Percentiles rank a stretch among this genome's conserved stretches.
Conservation (phyloP, 2,113 vertebrate genomes). For the Campylomormyrus numenius region DNA sequence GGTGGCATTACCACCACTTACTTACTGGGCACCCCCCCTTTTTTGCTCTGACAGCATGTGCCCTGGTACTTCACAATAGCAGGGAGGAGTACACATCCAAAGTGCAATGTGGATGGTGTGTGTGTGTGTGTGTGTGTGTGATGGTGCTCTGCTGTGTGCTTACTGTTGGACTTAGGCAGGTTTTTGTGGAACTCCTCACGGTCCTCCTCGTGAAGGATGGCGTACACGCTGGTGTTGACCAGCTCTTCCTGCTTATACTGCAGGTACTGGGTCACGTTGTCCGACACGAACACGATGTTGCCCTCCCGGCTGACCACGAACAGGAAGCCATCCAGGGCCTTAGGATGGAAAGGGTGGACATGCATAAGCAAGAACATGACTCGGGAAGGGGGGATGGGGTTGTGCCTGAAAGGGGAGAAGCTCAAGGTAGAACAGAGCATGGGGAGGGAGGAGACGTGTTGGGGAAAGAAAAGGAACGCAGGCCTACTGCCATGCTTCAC, state of each 20-base stretch:
- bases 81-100: constrained; percentile 30
- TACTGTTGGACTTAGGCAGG: constrained; percentile 85
- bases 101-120: constrained; percentile 31
- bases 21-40: background rate
- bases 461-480: background rate
- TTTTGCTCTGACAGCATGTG: background rate
- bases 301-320: constrained; percentile 95
- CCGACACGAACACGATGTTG: constrained; percentile 90
- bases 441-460: background rate
- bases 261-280: constrained; percentile 91
- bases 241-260: constrained; percentile 93
- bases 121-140: background rate
- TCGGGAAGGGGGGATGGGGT: background rate
- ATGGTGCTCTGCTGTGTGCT: constrained; percentile 19
- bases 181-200: constrained; percentile 90
- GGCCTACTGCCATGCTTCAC: background rate
- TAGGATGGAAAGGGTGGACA: constrained; percentile 14
- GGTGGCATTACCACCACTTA: background rate
- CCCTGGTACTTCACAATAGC: constrained; percentile 14
- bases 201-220: constrained; percentile 87
- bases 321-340: constrained; percentile 91
- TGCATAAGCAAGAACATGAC: background rate
- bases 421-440: background rate
- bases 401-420: background rate
- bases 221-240: constrained; percentile 88